Evolutionary conservation across 1,140 invertebrate species (phyloP), one percentile per base, ranked within the genome.

Genomic region (Calycopis cecrops): DNA sequence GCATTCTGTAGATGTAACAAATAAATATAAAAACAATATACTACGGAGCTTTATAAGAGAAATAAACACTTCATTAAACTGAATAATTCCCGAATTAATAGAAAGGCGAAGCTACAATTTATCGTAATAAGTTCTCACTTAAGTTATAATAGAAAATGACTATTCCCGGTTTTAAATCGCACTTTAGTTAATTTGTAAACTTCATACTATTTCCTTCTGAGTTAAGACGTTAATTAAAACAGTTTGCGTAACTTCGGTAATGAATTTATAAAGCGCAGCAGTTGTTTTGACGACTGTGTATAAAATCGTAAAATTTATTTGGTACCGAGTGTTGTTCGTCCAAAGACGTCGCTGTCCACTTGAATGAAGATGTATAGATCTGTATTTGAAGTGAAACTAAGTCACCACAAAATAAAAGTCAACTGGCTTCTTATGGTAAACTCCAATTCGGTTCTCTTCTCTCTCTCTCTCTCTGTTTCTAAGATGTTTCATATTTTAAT

Each of bases 171-270:
- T 71, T 67, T 63, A 67, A 69, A 71, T 66, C 69, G 72, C 78
- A 79, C 76, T 78, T 77, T 67, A 82, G 71, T 82, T 81, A 78
- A 82, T 79, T 82, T 73, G 74, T 77, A 79, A 85, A 80, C 79
- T 82, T 79, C 72, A 75, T 77, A 80, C 66, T 77, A 77, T 71
- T 76, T 65, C 65, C 66, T 68, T 73, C 69, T 68, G 70, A 81
- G 76, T 77, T 76, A 73, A 77, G 73, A 80, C 73, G 76, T 79
- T 85, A 79, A 83, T 83, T 83, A 79, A 85, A 80, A 79, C 78
- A 77, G 72, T 83, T 83, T 74, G 69, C 69, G 60, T 65, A 82
- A 85, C 76, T 85, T 85, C 74, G 76, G 68, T 82, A 79, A 76
- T 80, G 73, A 80, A 79, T 82, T 85, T 76, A 76, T 76, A 69